Base-by-base conservation (phyloP, 2,113 vertebrate genomes). In the Herpetotheres cachinnans region DNA sequence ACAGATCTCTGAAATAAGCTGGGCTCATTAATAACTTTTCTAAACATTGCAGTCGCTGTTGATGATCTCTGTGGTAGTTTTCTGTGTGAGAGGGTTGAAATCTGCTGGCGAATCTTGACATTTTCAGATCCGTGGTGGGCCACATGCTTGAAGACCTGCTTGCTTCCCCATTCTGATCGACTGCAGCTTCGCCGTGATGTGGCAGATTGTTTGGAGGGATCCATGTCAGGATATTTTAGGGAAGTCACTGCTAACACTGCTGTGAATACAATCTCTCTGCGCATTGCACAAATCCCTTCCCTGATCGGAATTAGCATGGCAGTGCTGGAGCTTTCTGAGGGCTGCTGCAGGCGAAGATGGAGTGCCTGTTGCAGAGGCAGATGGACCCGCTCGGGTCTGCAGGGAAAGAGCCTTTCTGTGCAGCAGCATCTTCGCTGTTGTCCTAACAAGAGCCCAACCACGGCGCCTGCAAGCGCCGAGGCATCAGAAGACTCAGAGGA, bases 211-310 rank as follows among this genome's bases (percentile, higher is more conserved):
- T 92, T 21, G 81, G 63, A 94, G 65, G 86, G 79, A 86, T 89
- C 86, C 72, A 7, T 74, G 77, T 80, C 82, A 87, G 83, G 89
- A 16, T 92, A 82, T 92, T 96, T 94, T 73, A 66, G 90, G 80
- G 73, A 81, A 89, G 86, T 10, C 71, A 54, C 46, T 5, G 86
- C 61, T 11, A 42, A 29, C 29, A 0, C 5, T 22, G 91, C 95
- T 49, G 76, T 6, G 80, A 71, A 71, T 15, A 5, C 63, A n/a
- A 29, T 49, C 62, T 56, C 89, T 59, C 88, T 16, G 72, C 4
- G 76, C n/a, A 4, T 4, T 2, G 67, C 94, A 59, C 67, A 74
- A 72, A 91, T 59, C 90, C 89, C 82, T 61, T 40, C 76, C 63
- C 47, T 3, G 56, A 6, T 59, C 2, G 11, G 50, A 62, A 38